Evolutionary conservation across 2,888 invertebrate species (phyloP).

Genomic region (Parasteatoda lunata): DNA sequence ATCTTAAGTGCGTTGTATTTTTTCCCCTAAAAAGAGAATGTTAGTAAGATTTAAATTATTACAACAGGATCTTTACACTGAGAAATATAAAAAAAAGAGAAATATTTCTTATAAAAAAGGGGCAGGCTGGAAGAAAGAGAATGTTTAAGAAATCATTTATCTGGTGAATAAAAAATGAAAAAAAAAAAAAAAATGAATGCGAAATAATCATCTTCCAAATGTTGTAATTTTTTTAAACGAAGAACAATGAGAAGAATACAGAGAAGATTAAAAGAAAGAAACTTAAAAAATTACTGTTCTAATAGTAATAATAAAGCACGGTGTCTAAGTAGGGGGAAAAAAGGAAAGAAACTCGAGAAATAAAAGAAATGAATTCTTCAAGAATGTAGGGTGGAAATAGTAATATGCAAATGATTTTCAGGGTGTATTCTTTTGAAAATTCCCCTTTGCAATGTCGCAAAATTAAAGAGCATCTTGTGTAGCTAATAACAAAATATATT

Average conservation of each 20-base stretch:
- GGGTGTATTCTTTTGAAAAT: conserved; percentile 45
- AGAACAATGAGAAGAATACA: conserved; percentile 52
- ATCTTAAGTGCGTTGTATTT: neutral
- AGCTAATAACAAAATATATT: too few relatives aligned
- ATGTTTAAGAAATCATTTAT: conserved; percentile 59
- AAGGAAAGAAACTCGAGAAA: conserved; percentile 7
- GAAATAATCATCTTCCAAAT: conserved; percentile 66
- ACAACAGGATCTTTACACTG: conserved; percentile 27
- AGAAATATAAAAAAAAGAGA: conserved; percentile 39
- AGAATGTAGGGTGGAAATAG: conserved; percentile 18
- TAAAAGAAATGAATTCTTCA: conserved; percentile 6
- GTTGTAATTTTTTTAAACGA: conserved; percentile 54
- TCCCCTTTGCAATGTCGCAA: conserved; percentile 43
- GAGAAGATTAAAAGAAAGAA: conserved; percentile 12
- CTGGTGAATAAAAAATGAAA: neutral
- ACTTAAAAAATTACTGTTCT: conserved; percentile 42
- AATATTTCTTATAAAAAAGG: conserved; percentile 28
- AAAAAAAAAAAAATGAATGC: conserved; percentile 21
- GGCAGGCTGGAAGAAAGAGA: conserved; percentile 22
- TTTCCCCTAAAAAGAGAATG: neutral
- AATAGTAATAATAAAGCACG: conserved; percentile 44
- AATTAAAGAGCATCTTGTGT: neutral
- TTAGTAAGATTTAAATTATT: conserved; percentile 47
- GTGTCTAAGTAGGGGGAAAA: neutral
- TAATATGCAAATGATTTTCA: conserved; percentile 39